These are phyloP conservation scores for Intellagama lesueurii DNA, from an alignment of 2,797 vertebrate genomes.

Conservation along the genomic window DNA sequence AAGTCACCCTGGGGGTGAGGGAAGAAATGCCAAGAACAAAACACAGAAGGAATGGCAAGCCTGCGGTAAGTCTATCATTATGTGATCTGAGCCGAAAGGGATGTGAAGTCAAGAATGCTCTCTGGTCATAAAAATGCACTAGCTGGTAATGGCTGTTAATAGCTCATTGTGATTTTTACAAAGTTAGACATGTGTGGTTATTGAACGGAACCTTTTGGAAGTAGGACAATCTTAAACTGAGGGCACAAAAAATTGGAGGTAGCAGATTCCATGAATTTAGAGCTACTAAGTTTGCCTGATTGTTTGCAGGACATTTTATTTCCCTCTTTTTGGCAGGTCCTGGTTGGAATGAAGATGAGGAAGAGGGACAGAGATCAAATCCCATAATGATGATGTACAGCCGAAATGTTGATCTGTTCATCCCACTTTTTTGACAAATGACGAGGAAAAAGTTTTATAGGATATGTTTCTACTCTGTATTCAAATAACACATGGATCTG, in stretches of 20 bases:
- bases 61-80: slow-evolving; percentile 79
- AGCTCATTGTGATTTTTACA: slow-evolving; percentile 67
- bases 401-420: slow-evolving; percentile 46
- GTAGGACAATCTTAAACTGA: slow-evolving; percentile 47
- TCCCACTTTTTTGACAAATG: slow-evolving; percentile 51
- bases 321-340: not conserved
- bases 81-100: slow-evolving; percentile 74
- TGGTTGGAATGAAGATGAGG: not conserved
- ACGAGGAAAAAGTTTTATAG: slow-evolving; percentile 43
- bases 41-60: slow-evolving; percentile 71
- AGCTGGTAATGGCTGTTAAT: slow-evolving; percentile 84
- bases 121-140: slow-evolving; percentile 83
- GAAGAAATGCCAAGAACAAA: slow-evolving; percentile 7
- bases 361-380: slow-evolving; percentile 8
- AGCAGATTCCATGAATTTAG: slow-evolving; percentile 10
- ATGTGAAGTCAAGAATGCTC: slow-evolving; percentile 80
- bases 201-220: slow-evolving; percentile 31
- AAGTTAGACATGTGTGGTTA: slow-evolving; percentile 55
- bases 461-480: slow-evolving; percentile 18
- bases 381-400: not conserved
- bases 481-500: not conserved
- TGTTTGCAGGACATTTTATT: not conserved
- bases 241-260: slow-evolving; percentile 19
- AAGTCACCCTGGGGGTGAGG: not conserved
- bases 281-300: slow-evolving; percentile 10